Evolutionary conservation across 2,888 invertebrate genomes (phyloP).

Genomic region (Actias luna): DNA sequence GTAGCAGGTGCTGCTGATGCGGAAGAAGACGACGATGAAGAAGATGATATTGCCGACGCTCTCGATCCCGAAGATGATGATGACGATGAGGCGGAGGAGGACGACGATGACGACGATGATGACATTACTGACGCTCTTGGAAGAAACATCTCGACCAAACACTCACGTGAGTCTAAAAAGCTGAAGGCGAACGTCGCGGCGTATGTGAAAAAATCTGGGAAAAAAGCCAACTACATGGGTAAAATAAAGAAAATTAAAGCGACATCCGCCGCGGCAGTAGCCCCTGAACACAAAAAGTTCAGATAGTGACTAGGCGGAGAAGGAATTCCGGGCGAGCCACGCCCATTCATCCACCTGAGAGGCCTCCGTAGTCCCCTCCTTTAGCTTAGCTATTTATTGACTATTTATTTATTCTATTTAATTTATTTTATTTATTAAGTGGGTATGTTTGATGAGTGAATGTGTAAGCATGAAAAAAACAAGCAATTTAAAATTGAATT

Average conservation of each 20-base stretch:
- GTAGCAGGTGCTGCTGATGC: slow-evolving; percentile 62
- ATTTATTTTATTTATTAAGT: slow-evolving; percentile 84
- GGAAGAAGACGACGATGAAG: slow-evolving; percentile 83
- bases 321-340: slow-evolving; percentile 53
- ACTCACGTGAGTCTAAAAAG: slow-evolving; percentile 94
- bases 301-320: slow-evolving; percentile 73
- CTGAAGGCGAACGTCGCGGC: slow-evolving; percentile 69
- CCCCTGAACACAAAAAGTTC: slow-evolving; percentile 79
- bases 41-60: slow-evolving; percentile 79
- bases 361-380: slow-evolving; percentile 71
- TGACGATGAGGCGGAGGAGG: slow-evolving; percentile 85
- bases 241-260: slow-evolving; percentile 81
- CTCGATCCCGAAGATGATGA: slow-evolving; percentile 84
- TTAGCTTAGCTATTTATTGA: slow-evolving; percentile 82
- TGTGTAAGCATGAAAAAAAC: slow-evolving; percentile 76
- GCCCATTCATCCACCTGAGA: slow-evolving; percentile 74
- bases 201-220: slow-evolving; percentile 73
- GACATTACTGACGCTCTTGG: slow-evolving; percentile 85
- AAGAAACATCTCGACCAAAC: slow-evolving; percentile 67
- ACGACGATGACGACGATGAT: slow-evolving; percentile 85
- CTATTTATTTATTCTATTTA: slow-evolving; percentile 83
- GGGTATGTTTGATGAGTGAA: slow-evolving; percentile 78
- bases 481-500: slow-evolving; percentile 68
- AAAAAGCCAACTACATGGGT: slow-evolving; percentile 74
- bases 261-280: slow-evolving; percentile 69